Conservation (phyloP, 2,797 vertebrate species). For the Gallirallus australis region DNA sequence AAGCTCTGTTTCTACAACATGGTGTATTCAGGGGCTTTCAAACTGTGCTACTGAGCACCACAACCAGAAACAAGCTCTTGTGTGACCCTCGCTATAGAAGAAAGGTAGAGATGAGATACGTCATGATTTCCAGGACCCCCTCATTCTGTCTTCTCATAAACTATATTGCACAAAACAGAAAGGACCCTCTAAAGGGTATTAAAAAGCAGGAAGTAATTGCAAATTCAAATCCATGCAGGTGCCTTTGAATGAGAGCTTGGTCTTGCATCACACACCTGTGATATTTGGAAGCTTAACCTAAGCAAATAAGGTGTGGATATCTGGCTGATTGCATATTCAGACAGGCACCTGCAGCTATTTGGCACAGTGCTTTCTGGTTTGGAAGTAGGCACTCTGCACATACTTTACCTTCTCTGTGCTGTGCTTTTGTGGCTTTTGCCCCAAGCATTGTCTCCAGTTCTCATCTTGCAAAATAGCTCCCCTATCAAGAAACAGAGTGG, state of each 20-base stretch:
- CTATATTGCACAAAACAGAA: conserved; percentile 19
- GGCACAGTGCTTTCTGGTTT: conserved; percentile 61
- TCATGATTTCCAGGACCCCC: conserved; percentile 42
- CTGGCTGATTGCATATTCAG: conserved; percentile 78
- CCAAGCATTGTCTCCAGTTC: conserved; percentile 25
- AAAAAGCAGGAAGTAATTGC: conserved; percentile 73
- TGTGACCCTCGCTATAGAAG: background rate
- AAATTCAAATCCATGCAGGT: conserved; percentile 72
- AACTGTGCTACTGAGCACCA: background rate
- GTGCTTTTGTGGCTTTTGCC: conserved; percentile 57
- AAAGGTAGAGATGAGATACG: background rate
- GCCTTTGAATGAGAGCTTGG: conserved; percentile 70
- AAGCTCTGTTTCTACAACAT: background rate
- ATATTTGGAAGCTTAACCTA: conserved; percentile 71
- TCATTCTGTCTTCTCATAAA: conserved; percentile 15
- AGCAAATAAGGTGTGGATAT: conserved; percentile 77
- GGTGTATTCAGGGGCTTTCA: background rate
- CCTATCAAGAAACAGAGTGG: background rate
- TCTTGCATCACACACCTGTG: conserved; percentile 75
- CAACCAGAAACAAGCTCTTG: background rate
- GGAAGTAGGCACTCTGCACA: conserved; percentile 57
- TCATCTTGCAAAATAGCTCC: conserved; percentile 43
- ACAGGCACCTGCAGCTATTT: conserved; percentile 76
- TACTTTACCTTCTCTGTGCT: conserved; percentile 49
- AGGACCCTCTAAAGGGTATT: conserved; percentile 50